These are phyloP conservation scores for Cephalopachus bancanus DNA, from an alignment of 2,797 vertebrate species.

Conservation along the genomic window DNA sequence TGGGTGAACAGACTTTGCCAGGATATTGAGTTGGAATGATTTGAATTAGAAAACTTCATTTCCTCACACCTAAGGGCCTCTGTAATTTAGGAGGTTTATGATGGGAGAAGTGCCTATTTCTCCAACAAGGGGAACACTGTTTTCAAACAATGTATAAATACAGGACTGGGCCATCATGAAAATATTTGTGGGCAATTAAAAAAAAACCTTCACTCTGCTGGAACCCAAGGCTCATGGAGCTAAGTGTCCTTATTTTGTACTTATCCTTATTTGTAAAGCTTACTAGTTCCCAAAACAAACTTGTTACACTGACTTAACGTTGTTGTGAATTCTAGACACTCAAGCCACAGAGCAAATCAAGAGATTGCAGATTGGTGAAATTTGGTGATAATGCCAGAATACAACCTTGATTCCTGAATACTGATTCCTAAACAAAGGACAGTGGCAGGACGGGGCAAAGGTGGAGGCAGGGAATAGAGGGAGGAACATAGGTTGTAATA, in stretches of 20 bases:
- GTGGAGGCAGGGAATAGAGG: slow-evolving; percentile 76
- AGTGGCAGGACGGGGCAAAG: slow-evolving; percentile 38
- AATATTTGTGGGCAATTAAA: not conserved
- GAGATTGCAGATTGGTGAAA: not conserved
- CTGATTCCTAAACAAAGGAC: slow-evolving; percentile 82
- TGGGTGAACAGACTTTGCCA: slow-evolving; percentile 22
- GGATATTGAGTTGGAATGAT: not conserved
- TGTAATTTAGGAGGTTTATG: slow-evolving; percentile 4
- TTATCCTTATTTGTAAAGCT: slow-evolving; percentile 29
- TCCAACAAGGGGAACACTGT: slow-evolving; percentile 24
- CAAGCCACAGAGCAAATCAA: not conserved
- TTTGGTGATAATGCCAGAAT: not conserved
- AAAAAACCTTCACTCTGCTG: slow-evolving; percentile 5
- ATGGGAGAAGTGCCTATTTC: no score
- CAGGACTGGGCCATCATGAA: not conserved
- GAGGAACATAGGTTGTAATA: slow-evolving; percentile 70
- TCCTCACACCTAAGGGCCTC: not conserved
- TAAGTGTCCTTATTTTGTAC: slow-evolving; percentile 20
- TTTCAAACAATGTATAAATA: slow-evolving; percentile 11
- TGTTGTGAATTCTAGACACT: not conserved
- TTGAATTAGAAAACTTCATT: slow-evolving; percentile 19
- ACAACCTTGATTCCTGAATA: slow-evolving; percentile 77
- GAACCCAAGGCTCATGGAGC: not conserved
- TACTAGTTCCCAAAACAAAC: slow-evolving; percentile 22
- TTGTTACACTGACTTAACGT: not conserved